Percentiles rank a stretch among this genome's conserved stretches.
These are phyloP conservation scores for Sphaerodactylus townsendi DNA, from an alignment of 2,113 vertebrate genomes.

Conservation along the genomic window DNA sequence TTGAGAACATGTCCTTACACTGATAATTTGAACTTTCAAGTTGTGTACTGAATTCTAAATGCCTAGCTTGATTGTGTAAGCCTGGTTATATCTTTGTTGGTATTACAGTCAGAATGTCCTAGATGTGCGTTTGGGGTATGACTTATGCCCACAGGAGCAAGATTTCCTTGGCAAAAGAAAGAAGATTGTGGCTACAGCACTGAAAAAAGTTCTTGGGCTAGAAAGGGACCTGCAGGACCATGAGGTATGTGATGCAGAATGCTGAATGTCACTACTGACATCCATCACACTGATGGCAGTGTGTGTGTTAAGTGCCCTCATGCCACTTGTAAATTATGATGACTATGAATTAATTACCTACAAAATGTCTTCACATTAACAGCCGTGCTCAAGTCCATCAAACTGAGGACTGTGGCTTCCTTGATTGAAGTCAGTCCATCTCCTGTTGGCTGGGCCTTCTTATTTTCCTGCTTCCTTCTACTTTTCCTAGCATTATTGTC, in stretches of 20 bases:
- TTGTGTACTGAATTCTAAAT: background rate
- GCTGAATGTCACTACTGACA: background rate
- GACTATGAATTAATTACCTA: too few species aligned
- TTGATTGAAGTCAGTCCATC: too few species aligned
- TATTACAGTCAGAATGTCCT: conserved; percentile 59
- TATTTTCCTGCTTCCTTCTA: too few species aligned
- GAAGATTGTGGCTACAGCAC: conserved; percentile 68
- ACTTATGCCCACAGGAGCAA: conserved; percentile 77
- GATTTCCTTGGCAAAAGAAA: conserved; percentile 79
- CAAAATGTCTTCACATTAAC: too few species aligned
- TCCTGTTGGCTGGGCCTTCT: too few species aligned
- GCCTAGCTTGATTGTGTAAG: background rate
- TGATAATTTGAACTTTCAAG: conserved; percentile 9
- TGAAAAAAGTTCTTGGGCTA: conserved; percentile 77
- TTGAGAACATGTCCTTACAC: background rate
- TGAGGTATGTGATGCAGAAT: conserved; percentile 69
- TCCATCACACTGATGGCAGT: background rate
- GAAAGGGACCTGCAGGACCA: conserved; percentile 63
- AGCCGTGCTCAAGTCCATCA: too few species aligned
- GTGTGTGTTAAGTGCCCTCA: too few species aligned
- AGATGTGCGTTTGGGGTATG: conserved; percentile 81
- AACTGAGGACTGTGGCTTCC: too few species aligned
- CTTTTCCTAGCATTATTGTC: too few species aligned
- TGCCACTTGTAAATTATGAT: too few species aligned
- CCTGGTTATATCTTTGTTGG: conserved; percentile 5